Evolutionary conservation across 30 jellyfish, hydroid and myxozoan genomes (phyloP).

Genomic region (Turritopsis dohrnii): DNA sequence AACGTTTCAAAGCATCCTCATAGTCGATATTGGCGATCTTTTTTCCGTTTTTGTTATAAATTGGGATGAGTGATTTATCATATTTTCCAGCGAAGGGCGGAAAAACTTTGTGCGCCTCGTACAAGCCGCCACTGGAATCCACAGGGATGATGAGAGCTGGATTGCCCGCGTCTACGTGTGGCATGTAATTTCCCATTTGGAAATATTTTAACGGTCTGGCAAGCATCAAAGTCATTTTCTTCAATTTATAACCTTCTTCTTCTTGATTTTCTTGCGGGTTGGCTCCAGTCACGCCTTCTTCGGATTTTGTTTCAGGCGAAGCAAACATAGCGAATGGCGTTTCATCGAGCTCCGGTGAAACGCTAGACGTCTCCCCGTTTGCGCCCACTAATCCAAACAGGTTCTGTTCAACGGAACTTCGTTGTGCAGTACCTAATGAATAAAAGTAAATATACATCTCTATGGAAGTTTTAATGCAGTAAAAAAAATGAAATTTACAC

Average conservation of each 20-base stretch:
- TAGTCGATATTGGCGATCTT: conserved; percentile 54
- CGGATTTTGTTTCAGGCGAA: conserved; percentile 28
- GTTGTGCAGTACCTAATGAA: not conserved
- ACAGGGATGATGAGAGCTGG: conserved; percentile 70
- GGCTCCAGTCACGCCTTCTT: conserved; percentile 13
- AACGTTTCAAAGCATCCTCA: conserved; percentile 41
- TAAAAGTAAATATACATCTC: too few relatives aligned
- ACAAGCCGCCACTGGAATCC: conserved; percentile 3
- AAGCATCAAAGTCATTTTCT: conserved; percentile 44
- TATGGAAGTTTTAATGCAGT: too few relatives aligned
- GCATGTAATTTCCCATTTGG: conserved; percentile 42
- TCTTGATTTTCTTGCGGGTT: conserved; percentile 4
- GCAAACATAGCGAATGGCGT: conserved; percentile 30
- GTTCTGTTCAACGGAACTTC: conserved; percentile 1
- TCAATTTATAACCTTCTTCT: not conserved
- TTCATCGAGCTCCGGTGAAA: conserved; percentile 15
- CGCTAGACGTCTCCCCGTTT: conserved; percentile 22
- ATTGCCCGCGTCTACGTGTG: conserved; percentile 92
- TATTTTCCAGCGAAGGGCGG: conserved; percentile 23
- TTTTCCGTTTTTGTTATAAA: conserved; percentile 50
- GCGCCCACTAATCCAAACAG: conserved; percentile 32
- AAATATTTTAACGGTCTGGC: conserved; percentile 83
- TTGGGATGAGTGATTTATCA: conserved; percentile 53
- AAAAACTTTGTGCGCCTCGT: conserved; percentile 15
- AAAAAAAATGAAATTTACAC: too few relatives aligned